Percentiles rank a stretch among this genome's conserved stretches.
phyloP scores from a whole-genome alignment of 2,888 invertebrate genomes.

The Tetranychus piercei region DNA sequence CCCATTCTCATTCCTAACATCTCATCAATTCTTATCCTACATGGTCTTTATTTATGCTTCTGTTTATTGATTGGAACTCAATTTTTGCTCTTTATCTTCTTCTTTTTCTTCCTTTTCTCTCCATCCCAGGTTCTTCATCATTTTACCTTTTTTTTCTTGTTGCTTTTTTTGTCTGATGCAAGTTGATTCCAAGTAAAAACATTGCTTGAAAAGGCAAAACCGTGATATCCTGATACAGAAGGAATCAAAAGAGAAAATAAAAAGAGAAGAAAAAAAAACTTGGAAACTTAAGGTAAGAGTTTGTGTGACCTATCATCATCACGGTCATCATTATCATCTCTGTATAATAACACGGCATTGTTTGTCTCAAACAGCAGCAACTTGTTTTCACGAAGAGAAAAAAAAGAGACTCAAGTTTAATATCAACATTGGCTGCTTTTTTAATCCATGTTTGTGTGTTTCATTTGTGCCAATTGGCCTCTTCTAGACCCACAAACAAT shows the following conservation, averaged over 20 bases:
- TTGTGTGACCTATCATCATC: conserved; percentile 1
- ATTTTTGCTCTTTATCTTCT: neutral
- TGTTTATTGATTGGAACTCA: neutral
- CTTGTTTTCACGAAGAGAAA: no score
- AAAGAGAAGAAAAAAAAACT: no score
- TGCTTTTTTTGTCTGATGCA: neutral
- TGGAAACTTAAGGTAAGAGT: neutral
- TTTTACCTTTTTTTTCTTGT: neutral
- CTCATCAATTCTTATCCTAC: neutral
- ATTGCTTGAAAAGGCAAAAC: neutral
- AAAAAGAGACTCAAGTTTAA: no score
- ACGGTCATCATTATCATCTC: neutral
- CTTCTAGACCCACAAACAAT: no score
- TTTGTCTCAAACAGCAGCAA: neutral
- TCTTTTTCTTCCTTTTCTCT: neutral
- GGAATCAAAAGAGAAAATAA: neutral
- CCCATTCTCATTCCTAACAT: neutral
- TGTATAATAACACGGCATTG: neutral
- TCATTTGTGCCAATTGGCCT: no score
- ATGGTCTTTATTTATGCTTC: neutral
- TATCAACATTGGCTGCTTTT: no score
- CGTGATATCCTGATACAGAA: neutral
- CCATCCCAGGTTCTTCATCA: neutral
- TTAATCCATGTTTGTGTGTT: no score
- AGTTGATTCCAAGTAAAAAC: neutral